A percentile compares a stretch with the other conserved stretches of the same genome.
These are phyloP conservation scores for Odontophorus gujanensis DNA, from an alignment of 2,113 vertebrate genomes.

Conservation along the genomic window DNA sequence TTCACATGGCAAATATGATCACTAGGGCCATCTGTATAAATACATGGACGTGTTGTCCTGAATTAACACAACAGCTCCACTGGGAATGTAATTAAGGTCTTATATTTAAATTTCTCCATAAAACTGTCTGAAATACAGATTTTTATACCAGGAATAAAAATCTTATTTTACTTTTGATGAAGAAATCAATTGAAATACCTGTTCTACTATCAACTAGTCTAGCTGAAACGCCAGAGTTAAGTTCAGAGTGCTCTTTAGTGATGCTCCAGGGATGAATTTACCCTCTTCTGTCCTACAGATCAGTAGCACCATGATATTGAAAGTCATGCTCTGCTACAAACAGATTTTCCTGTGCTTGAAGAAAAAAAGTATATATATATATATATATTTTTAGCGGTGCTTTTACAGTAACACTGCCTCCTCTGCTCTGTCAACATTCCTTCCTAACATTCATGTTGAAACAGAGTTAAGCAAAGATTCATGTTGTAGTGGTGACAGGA, in stretches of 20 bases:
- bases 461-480: conserved; percentile 67
- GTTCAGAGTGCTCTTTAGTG: neutral
- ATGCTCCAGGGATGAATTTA: conserved; percentile 16
- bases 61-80: conserved; percentile 73
- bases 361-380: too few relatives aligned
- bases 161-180: conserved; percentile 50
- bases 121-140: conserved; percentile 51
- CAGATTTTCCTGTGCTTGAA: neutral
- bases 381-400: neutral
- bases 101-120: conserved; percentile 74
- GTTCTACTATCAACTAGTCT: conserved; percentile 23
- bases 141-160: conserved; percentile 40
- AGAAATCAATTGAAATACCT: conserved; percentile 15
- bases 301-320: neutral
- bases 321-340: neutral
- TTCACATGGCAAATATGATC: conserved; percentile 69
- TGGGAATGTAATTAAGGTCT: conserved; percentile 68
- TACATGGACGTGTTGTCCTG: conserved; percentile 74
- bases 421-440: neutral
- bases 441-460: neutral
- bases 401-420: conserved; percentile 8
- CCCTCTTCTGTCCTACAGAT: neutral
- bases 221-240: neutral
- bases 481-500: conserved; percentile 71
- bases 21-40: conserved; percentile 82